Evolutionary conservation across 2,888 invertebrate genomes (phyloP).

Genomic region (Oligia fasciuncula): DNA sequence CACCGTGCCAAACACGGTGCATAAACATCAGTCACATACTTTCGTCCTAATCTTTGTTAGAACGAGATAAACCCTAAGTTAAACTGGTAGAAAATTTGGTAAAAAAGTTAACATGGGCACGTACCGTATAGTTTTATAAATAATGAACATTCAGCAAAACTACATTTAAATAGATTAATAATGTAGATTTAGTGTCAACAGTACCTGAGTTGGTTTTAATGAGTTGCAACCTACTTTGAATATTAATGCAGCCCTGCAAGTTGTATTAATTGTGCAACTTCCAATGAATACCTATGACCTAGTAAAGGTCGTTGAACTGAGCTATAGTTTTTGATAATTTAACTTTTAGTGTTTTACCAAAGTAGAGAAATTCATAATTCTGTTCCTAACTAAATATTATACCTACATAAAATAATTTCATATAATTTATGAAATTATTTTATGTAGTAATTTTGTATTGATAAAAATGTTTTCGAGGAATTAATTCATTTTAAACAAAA

Average conservation of each 20-base stretch:
- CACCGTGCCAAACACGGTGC: not conserved
- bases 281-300: slow-evolving; percentile 12
- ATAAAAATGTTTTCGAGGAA: not conserved
- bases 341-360: not conserved
- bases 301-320: slow-evolving; percentile 16
- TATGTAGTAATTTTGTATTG: not conserved
- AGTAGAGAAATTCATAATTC: not conserved
- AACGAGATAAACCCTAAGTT: not conserved
- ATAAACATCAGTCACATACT: not conserved
- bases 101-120: slow-evolving; percentile 1
- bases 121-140: not conserved
- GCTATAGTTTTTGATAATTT: not conserved
- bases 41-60: not conserved
- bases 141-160: slow-evolving; percentile 25
- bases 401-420: not conserved
- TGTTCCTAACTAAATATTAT: not conserved
- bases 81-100: not conserved
- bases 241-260: slow-evolving; percentile 44
- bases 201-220: slow-evolving; percentile 58
- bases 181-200: slow-evolving; percentile 40
- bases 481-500: not conserved
- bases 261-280: slow-evolving; percentile 43
- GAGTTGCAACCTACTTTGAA: slow-evolving; percentile 48
- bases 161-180: slow-evolving; percentile 46
- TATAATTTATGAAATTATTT: too few species aligned